Percentiles rank a stretch among this genome's conserved stretches.
These are phyloP conservation scores for Eriocheir sinensis DNA, from an alignment of 1,140 invertebrate genomes.

Conservation along the genomic window DNA sequence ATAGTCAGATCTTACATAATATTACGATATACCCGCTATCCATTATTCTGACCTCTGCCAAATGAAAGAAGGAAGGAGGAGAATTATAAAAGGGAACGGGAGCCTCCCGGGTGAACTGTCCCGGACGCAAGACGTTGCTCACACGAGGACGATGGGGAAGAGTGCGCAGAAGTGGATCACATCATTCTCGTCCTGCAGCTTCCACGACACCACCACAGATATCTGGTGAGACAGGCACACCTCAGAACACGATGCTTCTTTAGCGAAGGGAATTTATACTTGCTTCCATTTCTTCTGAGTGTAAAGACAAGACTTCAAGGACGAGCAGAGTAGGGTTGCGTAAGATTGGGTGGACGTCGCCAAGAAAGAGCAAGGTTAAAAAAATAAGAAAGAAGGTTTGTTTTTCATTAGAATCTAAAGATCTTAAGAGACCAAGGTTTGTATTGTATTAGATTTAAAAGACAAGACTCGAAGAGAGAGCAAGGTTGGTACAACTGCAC, in stretches of 20 bases:
- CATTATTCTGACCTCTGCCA: no score
- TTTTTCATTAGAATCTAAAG: not conserved
- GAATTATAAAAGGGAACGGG: no score
- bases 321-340: not conserved
- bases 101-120: no score
- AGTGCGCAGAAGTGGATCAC: slow-evolving; percentile 1
- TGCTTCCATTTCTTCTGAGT: no score
- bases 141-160: slow-evolving; percentile 34
- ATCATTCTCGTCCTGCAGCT: slow-evolving; percentile 33
- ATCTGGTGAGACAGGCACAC: not conserved
- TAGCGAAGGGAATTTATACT: not conserved
- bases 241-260: not conserved
- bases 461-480: no score
- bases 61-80: no score
- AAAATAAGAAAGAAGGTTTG: not conserved
- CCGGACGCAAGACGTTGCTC: not conserved
- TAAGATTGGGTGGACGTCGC: not conserved
- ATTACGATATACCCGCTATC: no score
- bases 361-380: not conserved
- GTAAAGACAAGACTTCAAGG: no score
- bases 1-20: no score
- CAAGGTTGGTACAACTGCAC: no score
- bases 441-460: not conserved
- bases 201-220: slow-evolving; percentile 1
- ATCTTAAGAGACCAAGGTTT: not conserved